These are phyloP conservation scores for Ictalurus punctatus DNA, from an alignment of 2,113 vertebrate genomes.

Conservation along the genomic window DNA sequence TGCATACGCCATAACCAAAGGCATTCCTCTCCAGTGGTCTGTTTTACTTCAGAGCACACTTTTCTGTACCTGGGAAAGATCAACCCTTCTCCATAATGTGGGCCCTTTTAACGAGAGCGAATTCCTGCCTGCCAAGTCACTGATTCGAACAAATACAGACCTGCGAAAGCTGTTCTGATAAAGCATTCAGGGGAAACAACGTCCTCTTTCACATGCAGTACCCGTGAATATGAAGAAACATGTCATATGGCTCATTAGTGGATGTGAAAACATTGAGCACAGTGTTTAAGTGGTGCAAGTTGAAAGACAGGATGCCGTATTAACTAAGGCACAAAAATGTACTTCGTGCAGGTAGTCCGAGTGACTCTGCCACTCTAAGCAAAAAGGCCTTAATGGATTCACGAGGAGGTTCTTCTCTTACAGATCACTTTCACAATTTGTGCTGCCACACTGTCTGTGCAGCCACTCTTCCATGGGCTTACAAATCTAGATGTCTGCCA, in stretches of 20 bases:
- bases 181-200: slow-evolving; percentile 37
- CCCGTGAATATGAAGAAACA: slow-evolving; percentile 36
- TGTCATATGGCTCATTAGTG: slow-evolving; percentile 32
- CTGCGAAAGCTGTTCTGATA: slow-evolving; percentile 17
- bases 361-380: slow-evolving; percentile 30
- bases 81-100: slow-evolving; percentile 37
- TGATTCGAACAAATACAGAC: slow-evolving; percentile 33
- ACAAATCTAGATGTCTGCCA: slow-evolving; percentile 50
- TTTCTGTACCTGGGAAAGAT: slow-evolving; percentile 40
- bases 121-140: slow-evolving; percentile 41
- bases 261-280: slow-evolving; percentile 39
- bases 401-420: slow-evolving; percentile 30
- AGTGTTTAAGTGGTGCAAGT: slow-evolving; percentile 34
- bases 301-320: slow-evolving; percentile 33
- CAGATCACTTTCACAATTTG: slow-evolving; percentile 51
- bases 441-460: slow-evolving; percentile 49
- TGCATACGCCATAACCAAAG: slow-evolving; percentile 22
- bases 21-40: slow-evolving; percentile 11
- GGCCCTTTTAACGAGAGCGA: slow-evolving; percentile 30
- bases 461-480: slow-evolving; percentile 25
- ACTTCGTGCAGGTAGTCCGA: slow-evolving; percentile 34
- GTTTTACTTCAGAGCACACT: slow-evolving; percentile 30
- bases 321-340: slow-evolving; percentile 36
- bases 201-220: slow-evolving; percentile 37
- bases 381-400: slow-evolving; percentile 39